Evolutionary conservation across 2,888 invertebrate genomes (phyloP).

Genomic region (Callinectes sapidus): DNA sequence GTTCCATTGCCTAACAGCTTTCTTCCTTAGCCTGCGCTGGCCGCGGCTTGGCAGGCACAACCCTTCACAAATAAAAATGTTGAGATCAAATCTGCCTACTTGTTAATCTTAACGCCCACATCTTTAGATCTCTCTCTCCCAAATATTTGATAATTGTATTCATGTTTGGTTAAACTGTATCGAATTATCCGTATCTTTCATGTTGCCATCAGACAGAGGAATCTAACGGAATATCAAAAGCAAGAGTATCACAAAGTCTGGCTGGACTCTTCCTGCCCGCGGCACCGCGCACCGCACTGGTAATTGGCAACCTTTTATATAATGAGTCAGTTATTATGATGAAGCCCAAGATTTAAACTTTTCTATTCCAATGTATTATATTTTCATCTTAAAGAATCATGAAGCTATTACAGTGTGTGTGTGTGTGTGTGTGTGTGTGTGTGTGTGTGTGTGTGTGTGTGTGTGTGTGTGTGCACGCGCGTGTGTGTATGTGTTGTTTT

Average conservation of each 20-base stretch:
- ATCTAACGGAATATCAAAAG: background rate
- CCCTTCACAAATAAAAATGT: background rate
- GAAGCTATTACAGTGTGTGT: background rate
- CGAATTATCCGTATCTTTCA: background rate
- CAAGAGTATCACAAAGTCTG: background rate
- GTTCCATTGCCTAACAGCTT: background rate
- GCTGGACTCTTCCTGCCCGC: background rate
- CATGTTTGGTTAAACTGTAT: background rate
- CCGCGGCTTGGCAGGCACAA: background rate
- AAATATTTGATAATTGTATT: background rate
- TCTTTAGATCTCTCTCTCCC: background rate
- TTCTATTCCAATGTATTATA: constrained; percentile 18
- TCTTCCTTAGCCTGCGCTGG: background rate
- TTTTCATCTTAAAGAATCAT: constrained; percentile 13
- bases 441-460: too few relatives aligned
- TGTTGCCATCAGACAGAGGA: background rate
- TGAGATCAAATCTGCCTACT: background rate
- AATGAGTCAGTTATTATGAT: constrained; percentile 31
- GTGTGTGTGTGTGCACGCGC: too few relatives aligned
- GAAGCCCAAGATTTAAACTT: constrained; percentile 22
- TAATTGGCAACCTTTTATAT: constrained; percentile 32
- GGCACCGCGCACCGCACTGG: background rate
- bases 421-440: background rate
- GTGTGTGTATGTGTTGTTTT: too few relatives aligned
- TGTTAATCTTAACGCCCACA: background rate